Percentiles rank a stretch among this genome's conserved stretches.
These are phyloP conservation scores for Drosophila serrata DNA, from an alignment of 1,140 invertebrate species.

Conservation along the genomic window DNA sequence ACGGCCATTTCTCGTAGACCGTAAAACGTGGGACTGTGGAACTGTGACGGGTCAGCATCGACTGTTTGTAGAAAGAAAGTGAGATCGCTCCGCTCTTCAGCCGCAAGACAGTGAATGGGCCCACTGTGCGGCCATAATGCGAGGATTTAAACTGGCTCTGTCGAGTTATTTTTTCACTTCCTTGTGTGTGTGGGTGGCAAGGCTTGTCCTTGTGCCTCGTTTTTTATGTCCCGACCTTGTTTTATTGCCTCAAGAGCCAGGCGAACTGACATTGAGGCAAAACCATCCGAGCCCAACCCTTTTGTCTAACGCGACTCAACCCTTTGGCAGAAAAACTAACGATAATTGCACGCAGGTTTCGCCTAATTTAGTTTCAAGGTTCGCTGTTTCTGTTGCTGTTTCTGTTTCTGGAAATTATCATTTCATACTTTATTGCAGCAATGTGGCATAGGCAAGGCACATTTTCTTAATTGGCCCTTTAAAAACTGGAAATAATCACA, in stretches of 20 bases:
- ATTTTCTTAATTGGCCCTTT: conserved; percentile 60
- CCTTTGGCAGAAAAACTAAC: conserved; percentile 76
- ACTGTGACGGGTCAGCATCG: conserved; percentile 63
- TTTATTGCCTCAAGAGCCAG: conserved; percentile 66
- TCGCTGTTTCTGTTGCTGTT: conserved; percentile 56
- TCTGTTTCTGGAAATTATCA: conserved; percentile 63
- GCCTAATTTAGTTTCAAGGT: conserved; percentile 80
- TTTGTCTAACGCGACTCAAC: conserved; percentile 48
- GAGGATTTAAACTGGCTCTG: conserved; percentile 49
- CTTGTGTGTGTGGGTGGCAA: conserved; percentile 8
- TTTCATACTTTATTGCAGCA: conserved; percentile 65
- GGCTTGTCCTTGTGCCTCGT: conserved; percentile 57
- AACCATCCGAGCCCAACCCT: conserved; percentile 50
- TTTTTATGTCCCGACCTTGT: conserved; percentile 59
- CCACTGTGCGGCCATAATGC: conserved; percentile 74
- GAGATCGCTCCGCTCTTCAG: conserved; percentile 48
- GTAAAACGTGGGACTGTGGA: conserved; percentile 64
- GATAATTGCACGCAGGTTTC: conserved; percentile 79
- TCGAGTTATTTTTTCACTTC: neutral
- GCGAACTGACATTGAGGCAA: conserved; percentile 61
- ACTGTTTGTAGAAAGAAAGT: conserved; percentile 47
- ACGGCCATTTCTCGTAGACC: conserved; percentile 75
- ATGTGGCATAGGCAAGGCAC: conserved; percentile 49
- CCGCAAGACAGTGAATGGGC: conserved; percentile 64
- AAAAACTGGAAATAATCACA: conserved; percentile 73